phyloP scores from a whole-genome alignment of 2,888 invertebrate genomes.

The Ypsolopha scabrella region DNA sequence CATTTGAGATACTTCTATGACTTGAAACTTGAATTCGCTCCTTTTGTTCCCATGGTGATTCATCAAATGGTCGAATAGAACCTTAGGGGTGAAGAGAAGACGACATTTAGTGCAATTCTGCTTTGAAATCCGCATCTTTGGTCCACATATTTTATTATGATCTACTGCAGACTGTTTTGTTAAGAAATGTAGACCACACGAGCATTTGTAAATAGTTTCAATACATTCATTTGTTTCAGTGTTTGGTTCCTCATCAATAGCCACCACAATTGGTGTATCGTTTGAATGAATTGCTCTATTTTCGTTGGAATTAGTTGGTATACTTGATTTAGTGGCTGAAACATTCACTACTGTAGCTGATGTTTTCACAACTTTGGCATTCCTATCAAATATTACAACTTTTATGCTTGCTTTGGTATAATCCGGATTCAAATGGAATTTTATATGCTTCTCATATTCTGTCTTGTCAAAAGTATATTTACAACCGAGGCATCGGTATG shows the following conservation, averaged over 20 bases:
- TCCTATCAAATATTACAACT: background rate
- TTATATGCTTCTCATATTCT: background rate
- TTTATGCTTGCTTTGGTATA: background rate
- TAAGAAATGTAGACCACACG: background rate
- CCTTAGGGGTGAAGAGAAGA: background rate
- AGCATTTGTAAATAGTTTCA: background rate
- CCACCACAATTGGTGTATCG: background rate
- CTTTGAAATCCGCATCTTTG: background rate
- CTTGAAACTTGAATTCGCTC: background rate
- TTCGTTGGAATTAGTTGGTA: background rate
- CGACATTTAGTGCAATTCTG: background rate
- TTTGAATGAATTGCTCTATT: background rate
- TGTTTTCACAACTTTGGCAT: background rate
- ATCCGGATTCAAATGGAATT: background rate
- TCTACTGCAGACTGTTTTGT: background rate
- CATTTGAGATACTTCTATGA: background rate
- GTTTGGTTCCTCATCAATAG: background rate
- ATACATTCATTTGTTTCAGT: background rate
- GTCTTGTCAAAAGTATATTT: background rate
- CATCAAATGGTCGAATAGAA: background rate
- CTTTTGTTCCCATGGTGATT: background rate
- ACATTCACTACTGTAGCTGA: too few relatives aligned
- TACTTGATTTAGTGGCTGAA: too few relatives aligned
- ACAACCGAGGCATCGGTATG: background rate
- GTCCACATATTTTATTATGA: background rate